Evolutionary conservation across 1,140 invertebrate species (phyloP).

Genomic region (Plodia interpunctella): DNA sequence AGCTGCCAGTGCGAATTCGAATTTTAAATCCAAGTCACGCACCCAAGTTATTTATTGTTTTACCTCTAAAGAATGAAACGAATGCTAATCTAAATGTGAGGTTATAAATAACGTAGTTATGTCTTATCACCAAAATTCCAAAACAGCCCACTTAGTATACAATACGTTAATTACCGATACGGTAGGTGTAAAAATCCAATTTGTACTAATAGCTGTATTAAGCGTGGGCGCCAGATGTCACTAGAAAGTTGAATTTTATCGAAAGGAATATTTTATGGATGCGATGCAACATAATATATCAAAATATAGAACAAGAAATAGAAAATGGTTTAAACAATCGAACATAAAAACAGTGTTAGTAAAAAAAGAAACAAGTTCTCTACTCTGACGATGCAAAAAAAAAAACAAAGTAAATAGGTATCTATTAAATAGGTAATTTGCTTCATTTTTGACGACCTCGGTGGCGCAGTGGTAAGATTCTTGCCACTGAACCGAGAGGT

Average conservation of each 20-base stretch:
- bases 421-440: too few relatives aligned
- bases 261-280: neutral
- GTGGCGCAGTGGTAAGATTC: too few relatives aligned
- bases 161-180: slow-evolving; percentile 4
- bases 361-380: too few relatives aligned
- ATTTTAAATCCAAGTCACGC: neutral
- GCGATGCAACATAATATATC: neutral
- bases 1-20: too few relatives aligned
- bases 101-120: slow-evolving; percentile 4
- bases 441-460: too few relatives aligned
- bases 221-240: slow-evolving; percentile 3
- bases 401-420: too few relatives aligned
- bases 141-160: slow-evolving; percentile 4
- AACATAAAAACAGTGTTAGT: too few relatives aligned
- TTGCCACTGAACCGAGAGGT: too few relatives aligned
- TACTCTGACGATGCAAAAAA: too few relatives aligned
- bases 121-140: slow-evolving; percentile 3
- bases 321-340: too few relatives aligned
- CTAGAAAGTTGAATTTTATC: slow-evolving; percentile 4
- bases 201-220: slow-evolving; percentile 4
- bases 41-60: too few relatives aligned
- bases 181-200: slow-evolving; percentile 5
- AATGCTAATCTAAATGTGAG: neutral
- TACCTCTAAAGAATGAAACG: too few relatives aligned
- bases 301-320: neutral